Percentiles rank a stretch among this genome's conserved stretches.
Conservation (phyloP, 2,797 vertebrate species). For the Rhodeus uyekii region DNA sequence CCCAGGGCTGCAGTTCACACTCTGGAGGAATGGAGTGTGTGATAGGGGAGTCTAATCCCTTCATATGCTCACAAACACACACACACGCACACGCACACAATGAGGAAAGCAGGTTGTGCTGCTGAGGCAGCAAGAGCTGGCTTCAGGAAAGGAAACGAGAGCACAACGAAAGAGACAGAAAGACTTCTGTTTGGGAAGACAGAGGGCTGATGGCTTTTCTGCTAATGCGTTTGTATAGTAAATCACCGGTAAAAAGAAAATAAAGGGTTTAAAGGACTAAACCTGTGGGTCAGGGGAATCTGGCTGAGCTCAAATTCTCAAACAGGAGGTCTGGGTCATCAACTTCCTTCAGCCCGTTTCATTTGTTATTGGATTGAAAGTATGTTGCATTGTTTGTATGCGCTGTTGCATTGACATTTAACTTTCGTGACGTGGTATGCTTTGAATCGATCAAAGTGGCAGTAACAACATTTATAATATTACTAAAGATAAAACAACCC, state of each 20-base stretch:
- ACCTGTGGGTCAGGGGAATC: constrained; percentile 18
- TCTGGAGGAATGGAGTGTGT: constrained; percentile 43
- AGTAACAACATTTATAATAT: too few species aligned
- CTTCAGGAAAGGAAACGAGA: not conserved
- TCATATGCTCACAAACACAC: constrained; percentile 40
- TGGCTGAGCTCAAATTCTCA: constrained; percentile 19
- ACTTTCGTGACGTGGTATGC: not conserved
- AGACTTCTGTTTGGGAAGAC: constrained; percentile 23
- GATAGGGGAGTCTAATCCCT: constrained; percentile 40
- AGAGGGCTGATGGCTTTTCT: constrained; percentile 16
- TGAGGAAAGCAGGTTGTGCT: constrained; percentile 22
- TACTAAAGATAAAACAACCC: too few species aligned
- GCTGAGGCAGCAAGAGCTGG: constrained; percentile 22
- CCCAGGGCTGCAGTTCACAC: constrained; percentile 26
- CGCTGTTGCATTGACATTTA: not conserved
- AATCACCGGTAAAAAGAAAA: constrained; percentile 1
- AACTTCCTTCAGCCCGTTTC: not conserved
- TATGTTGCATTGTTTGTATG: not conserved
- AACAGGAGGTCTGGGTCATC: constrained; percentile 9
- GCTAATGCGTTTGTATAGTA: constrained; percentile 36
- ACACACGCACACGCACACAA: constrained; percentile 15
- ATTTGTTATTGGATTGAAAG: not conserved
- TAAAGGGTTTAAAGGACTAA: constrained; percentile 28
- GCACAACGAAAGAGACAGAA: constrained; percentile 2
- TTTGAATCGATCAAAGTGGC: too few species aligned